Percentiles rank a stretch among this genome's conserved stretches.
Conservation (phyloP, 1,140 invertebrate species). For the Megalopta genalis region DNA sequence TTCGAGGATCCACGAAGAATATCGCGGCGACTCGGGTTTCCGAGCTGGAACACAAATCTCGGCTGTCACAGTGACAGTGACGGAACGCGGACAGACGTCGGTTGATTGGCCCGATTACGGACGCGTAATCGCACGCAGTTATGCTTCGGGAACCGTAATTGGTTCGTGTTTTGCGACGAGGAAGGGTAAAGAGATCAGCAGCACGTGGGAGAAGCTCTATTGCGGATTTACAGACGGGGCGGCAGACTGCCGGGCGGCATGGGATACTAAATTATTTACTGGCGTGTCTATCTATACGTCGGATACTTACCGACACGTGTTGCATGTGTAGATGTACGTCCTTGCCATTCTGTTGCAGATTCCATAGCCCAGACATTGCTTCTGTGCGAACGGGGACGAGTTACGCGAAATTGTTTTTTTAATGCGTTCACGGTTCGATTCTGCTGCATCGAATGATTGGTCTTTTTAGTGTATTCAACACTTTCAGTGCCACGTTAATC, state of each 20-base stretch:
- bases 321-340: constrained; percentile 55
- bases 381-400: background rate
- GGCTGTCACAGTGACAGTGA: background rate
- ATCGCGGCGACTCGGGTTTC: background rate
- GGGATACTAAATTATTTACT: constrained; percentile 76
- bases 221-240: constrained; percentile 67
- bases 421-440: background rate
- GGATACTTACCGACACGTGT: constrained; percentile 64
- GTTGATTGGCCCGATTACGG: constrained; percentile 47
- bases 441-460: too few relatives aligned
- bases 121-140: background rate
- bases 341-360: constrained; percentile 24
- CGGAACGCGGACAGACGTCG: constrained; percentile 28
- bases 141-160: constrained; percentile 37
- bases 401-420: background rate
- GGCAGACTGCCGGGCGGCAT: constrained; percentile 76
- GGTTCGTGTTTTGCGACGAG: constrained; percentile 38
- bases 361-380: background rate
- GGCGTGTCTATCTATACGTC: constrained; percentile 66
- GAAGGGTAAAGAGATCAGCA: constrained; percentile 26
- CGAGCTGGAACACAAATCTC: background rate
- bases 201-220: constrained; percentile 28
- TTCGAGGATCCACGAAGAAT: background rate
- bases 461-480: too few relatives aligned
- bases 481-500: too few relatives aligned